These are phyloP conservation scores for Dicranocentrus wangi DNA, from an alignment of 2,888 invertebrate genomes.

Conservation along the genomic window DNA sequence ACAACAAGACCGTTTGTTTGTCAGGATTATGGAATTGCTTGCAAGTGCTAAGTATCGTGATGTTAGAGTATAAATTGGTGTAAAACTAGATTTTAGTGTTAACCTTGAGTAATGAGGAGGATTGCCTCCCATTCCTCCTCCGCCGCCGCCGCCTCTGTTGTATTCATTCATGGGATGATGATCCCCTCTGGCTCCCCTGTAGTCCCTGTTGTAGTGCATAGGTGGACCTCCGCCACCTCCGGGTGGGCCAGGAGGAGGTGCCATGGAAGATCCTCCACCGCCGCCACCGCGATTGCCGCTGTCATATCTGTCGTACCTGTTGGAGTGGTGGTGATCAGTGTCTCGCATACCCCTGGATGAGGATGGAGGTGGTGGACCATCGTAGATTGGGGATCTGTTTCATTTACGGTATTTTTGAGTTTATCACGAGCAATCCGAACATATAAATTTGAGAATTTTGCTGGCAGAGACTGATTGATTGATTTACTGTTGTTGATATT, in stretches of 20 bases:
- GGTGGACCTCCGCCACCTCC: conserved; percentile 43
- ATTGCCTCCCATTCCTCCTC: conserved; percentile 42
- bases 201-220: conserved; percentile 62
- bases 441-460: no score
- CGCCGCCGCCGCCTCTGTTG: no score
- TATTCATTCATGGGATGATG: conserved; percentile 57
- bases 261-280: conserved; percentile 37
- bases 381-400: conserved; percentile 54
- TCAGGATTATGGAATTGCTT: not conserved
- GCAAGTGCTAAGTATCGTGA: not conserved
- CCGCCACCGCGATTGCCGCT: conserved; percentile 17
- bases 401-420: not conserved
- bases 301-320: conserved; percentile 64
- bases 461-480: no score
- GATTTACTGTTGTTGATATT: no score
- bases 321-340: conserved; percentile 56
- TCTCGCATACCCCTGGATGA: conserved; percentile 50
- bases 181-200: conserved; percentile 55
- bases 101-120: conserved; percentile 51
- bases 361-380: conserved; percentile 42
- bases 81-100: no score
- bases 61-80: no score
- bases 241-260: conserved; percentile 49
- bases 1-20: no score
- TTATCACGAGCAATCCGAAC: not conserved